These are phyloP conservation scores for Nyctibius bracteatus DNA, from an alignment of 2,113 vertebrate genomes.

Conservation along the genomic window DNA sequence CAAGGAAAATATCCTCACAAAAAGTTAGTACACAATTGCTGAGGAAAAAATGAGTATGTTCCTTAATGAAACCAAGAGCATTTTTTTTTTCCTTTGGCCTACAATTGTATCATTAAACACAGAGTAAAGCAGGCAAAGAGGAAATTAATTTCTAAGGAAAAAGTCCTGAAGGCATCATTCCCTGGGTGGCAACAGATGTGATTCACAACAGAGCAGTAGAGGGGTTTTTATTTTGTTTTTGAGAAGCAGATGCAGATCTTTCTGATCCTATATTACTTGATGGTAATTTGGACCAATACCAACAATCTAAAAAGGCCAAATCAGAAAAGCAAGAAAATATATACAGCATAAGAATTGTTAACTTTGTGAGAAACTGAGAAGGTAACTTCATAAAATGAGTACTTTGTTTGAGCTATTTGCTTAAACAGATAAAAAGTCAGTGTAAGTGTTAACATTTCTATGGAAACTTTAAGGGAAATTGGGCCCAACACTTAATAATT, in stretches of 20 bases:
- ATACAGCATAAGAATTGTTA: neutral
- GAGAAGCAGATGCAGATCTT: conserved; percentile 38
- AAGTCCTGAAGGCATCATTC: conserved; percentile 56
- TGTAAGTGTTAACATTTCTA: neutral
- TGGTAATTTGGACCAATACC: neutral
- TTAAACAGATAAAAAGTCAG: neutral
- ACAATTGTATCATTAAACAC: conserved; percentile 60
- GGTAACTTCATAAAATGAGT: neutral
- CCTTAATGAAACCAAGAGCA: neutral
- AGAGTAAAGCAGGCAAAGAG: conserved; percentile 57
- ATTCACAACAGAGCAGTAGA: conserved; percentile 9
- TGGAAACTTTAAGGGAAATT: neutral
- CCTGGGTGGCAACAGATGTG: conserved; percentile 49
- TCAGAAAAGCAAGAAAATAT: neutral
- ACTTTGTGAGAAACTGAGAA: neutral
- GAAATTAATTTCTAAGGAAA: conserved; percentile 58
- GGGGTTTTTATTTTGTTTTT: neutral
- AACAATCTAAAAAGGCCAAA: neutral
- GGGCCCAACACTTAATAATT: neutral
- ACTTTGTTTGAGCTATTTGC: neutral
- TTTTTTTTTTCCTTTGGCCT: neutral
- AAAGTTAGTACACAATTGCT: neutral
- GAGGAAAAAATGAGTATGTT: neutral
- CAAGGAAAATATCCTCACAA: neutral
- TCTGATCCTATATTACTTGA: neutral